A percentile compares a stretch with the other conserved stretches of the same genome.
Conservation (phyloP, 2,888 invertebrate genomes). For the Netelia melanura region DNA sequence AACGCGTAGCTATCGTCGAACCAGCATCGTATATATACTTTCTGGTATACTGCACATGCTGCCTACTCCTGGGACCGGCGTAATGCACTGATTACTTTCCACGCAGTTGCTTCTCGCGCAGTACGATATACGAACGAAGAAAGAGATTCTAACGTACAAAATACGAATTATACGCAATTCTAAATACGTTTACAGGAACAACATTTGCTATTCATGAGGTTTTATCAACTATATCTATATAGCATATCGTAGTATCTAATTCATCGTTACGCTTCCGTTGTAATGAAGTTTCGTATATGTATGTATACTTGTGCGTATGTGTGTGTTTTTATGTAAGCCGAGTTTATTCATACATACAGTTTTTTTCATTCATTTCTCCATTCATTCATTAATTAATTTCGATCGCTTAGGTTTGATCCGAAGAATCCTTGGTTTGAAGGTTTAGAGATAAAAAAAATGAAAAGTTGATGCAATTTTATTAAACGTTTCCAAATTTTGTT, state of each 20-base stretch:
- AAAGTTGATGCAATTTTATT: not conserved
- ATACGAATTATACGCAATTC: not conserved
- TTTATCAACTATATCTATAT: conserved; percentile 11
- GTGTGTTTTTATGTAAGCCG: not conserved
- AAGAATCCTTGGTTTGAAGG: not conserved
- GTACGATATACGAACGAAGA: not conserved
- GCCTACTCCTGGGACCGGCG: conserved; percentile 39
- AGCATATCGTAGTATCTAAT: conserved; percentile 9
- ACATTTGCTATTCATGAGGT: conserved; percentile 46
- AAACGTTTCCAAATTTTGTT: conserved; percentile 1
- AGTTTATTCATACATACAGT: not conserved
- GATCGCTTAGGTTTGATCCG: conserved; percentile 1
- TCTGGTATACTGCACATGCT: conserved; percentile 41
- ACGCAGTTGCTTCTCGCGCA: conserved; percentile 30
- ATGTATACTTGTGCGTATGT: not conserved
- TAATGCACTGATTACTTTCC: conserved; percentile 60
- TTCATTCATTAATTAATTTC: conserved; percentile 38
- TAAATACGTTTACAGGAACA: not conserved
- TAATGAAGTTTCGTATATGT: conserved; percentile 1
- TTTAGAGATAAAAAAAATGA: not conserved
- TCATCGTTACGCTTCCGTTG: conserved; percentile 26
- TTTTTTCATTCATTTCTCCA: conserved; percentile 39
- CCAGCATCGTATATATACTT: conserved; percentile 29
- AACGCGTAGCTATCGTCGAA: conserved; percentile 9
- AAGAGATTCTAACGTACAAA: not conserved